Evolutionary conservation across 1,140 invertebrate species (phyloP).

Genomic region (Bilobella aurantiaca): DNA sequence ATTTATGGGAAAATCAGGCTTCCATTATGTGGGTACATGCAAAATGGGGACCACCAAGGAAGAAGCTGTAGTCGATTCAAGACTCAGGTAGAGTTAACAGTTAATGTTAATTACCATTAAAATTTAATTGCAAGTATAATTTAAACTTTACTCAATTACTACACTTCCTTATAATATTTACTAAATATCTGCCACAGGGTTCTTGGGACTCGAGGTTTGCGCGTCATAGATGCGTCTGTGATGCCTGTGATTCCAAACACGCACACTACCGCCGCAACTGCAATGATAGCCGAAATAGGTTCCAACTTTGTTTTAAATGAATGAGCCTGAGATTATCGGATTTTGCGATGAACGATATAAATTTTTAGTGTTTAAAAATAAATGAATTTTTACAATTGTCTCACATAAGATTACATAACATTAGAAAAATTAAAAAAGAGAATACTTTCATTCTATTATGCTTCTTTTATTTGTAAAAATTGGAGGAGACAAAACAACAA

Average conservation of each 20-base stretch:
- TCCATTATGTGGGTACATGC: not conserved
- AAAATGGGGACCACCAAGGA: not conserved
- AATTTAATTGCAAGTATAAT: no score
- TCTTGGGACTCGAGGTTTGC: conserved; percentile 42
- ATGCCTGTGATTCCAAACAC: conserved; percentile 47
- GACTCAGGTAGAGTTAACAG: conserved; percentile 4
- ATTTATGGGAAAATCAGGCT: not conserved
- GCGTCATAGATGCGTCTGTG: conserved; percentile 49
- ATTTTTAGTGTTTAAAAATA: not conserved
- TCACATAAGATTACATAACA: no score
- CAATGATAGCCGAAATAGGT: conserved; percentile 45
- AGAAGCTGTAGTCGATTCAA: conserved; percentile 2
- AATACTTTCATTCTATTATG: no score
- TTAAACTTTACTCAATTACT: not conserved
- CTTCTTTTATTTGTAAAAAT: no score
- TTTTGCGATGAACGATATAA: not conserved
- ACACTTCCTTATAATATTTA: not conserved
- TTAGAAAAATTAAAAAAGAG: no score
- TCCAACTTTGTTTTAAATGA: conserved; percentile 24
- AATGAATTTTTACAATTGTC: not conserved
- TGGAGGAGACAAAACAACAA: no score
- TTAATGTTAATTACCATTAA: no score
- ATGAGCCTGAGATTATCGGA: not conserved
- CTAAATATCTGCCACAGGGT: conserved; percentile 35
- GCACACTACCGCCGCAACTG: conserved; percentile 44